Evolutionary conservation across 2,113 vertebrate species (phyloP).

Genomic region (Crotophaga sulcirostris): DNA sequence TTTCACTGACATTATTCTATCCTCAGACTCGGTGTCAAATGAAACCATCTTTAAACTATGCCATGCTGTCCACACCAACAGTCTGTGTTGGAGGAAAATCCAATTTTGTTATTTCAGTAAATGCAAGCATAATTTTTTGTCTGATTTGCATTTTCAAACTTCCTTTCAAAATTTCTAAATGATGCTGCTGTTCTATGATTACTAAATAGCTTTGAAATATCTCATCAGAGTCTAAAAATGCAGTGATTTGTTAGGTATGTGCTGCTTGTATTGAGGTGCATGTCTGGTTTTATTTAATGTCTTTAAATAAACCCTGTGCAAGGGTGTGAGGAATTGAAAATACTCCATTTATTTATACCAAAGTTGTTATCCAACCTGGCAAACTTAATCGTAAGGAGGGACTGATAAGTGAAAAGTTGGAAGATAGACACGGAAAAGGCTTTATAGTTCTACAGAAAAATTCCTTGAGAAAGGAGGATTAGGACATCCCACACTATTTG

Average conservation of each 20-base stretch:
- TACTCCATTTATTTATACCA: neutral
- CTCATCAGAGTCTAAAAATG: neutral
- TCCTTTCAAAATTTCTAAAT: neutral
- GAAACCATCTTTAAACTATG: neutral
- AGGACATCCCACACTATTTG: neutral
- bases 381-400: neutral
- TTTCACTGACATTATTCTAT: neutral
- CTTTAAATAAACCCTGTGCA: neutral
- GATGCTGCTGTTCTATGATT: neutral
- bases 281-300: neutral
- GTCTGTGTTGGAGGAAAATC: neutral
- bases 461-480: neutral
- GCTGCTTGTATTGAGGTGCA: neutral
- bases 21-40: neutral
- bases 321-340: neutral
- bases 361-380: neutral
- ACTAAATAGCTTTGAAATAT: neutral
- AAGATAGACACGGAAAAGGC: neutral
- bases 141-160: neutral
- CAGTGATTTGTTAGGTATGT: neutral
- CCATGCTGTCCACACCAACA: neutral
- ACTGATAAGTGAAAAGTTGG: neutral
- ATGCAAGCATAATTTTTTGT: neutral
- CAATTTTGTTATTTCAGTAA: neutral
- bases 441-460: neutral